Conservation (phyloP, 2,888 invertebrate species). For the Mamestra brassicae region DNA sequence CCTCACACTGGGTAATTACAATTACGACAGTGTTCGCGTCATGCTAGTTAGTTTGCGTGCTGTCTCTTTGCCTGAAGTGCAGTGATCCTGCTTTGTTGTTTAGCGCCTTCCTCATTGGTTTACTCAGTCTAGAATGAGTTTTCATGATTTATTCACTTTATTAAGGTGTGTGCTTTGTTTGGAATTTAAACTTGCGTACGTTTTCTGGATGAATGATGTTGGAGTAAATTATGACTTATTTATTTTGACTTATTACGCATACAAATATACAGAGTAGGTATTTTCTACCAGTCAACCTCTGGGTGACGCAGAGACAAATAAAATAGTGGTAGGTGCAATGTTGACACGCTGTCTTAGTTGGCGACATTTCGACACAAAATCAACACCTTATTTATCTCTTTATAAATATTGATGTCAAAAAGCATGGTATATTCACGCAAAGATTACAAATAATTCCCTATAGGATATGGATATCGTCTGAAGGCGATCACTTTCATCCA, state of each 20-base stretch:
- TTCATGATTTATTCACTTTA: slow-evolving; percentile 47
- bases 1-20: slow-evolving; percentile 76
- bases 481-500: too few species aligned
- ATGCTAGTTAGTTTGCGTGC: slow-evolving; percentile 65
- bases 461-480: background rate
- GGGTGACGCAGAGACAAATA: too few species aligned
- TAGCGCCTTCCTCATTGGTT: slow-evolving; percentile 44
- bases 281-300: too few species aligned
- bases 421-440: background rate
- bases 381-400: too few species aligned
- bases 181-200: slow-evolving; percentile 17
- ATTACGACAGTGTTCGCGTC: slow-evolving; percentile 70
- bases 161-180: slow-evolving; percentile 20
- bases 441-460: background rate
- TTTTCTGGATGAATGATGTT: too few species aligned
- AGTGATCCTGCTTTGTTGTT: slow-evolving; percentile 41
- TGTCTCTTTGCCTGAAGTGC: slow-evolving; percentile 47
- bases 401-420: background rate
- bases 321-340: background rate
- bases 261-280: too few species aligned
- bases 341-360: background rate
- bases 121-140: slow-evolving; percentile 25
- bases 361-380: too few species aligned
- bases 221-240: too few species aligned
- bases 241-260: too few species aligned